Base-by-base conservation (phyloP, 2,113 vertebrate genomes). In the Cavia aperea region DNA sequence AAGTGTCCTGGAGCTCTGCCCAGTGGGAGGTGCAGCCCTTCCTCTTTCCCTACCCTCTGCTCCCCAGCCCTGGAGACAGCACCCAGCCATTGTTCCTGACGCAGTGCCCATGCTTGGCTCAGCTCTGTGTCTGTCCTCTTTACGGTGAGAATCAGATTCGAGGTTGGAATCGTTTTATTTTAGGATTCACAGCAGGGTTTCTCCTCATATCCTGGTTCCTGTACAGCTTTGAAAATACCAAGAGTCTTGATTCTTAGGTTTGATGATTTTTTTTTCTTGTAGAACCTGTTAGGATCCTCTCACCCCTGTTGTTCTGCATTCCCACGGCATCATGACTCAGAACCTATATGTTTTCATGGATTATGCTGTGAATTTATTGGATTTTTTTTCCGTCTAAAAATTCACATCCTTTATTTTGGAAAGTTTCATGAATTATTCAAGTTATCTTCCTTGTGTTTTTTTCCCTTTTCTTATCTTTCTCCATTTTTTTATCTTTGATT, bases 391-490 rank as follows among this genome's bases (percentile, higher is more conserved):
- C 54, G 12, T 51, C 4, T 91, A 13, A 14, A 51, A 83, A 66
- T 78, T 77, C 14, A 39, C 46, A 58, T 78, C 36, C 54, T 94
- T 94, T 90, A 86, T 66, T 56, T 91, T 91, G 63, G 19, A 21
- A 86, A 56, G 8, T 78, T 93, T 82, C 21, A 23, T 91, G 49
- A 83, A 78, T 78, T 88, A 19, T 88, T 93, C 49, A 84, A 78
- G 73, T 73, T n/a, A 65, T 46, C 46, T 66, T 93, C 12, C 21
- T 29, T 19, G 15, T 49, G 7, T 87, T 8, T 87, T 89, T 43
- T 87, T 29, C 92, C 33, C 84, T 83, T 90, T 92, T 94, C 54
- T 78, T 94, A 43, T n/a, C 9, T 84, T 51, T 72, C 9, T 11
- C 79, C 24, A 75, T 49, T 77, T 16, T 51, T 86, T 91, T 86